Evolutionary conservation across 2,113 vertebrate genomes (phyloP).

Genomic region (Jaculus jaculus): DNA sequence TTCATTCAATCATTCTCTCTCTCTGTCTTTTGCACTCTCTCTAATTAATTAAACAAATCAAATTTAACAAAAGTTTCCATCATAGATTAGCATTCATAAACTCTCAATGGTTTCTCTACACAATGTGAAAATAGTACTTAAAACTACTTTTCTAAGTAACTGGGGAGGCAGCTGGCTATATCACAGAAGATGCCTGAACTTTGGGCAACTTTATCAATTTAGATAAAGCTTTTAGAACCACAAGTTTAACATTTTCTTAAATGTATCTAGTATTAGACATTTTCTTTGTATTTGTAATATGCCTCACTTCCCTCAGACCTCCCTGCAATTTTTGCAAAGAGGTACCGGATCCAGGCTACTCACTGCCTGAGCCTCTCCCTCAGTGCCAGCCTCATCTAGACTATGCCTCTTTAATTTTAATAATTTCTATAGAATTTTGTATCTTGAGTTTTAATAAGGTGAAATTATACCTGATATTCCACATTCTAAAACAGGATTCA

Average conservation of each 20-base stretch:
- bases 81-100: background rate
- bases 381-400: background rate
- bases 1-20: too few species aligned
- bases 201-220: conserved; percentile 13
- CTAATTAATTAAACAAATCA: too few species aligned
- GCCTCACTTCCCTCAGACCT: background rate
- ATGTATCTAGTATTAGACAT: background rate
- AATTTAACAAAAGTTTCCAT: too few species aligned
- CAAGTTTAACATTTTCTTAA: conserved; percentile 24
- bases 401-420: background rate
- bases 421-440: conserved; percentile 16
- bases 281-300: background rate
- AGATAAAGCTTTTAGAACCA: background rate
- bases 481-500: conserved; percentile 32
- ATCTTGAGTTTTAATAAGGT: conserved; percentile 55
- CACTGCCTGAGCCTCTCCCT: background rate
- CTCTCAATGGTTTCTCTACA: background rate
- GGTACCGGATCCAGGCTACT: background rate
- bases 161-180: background rate
- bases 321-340: background rate
- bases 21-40: too few species aligned
- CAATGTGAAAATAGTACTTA: background rate
- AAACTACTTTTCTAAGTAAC: background rate
- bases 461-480: conserved; percentile 24
- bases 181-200: background rate